phyloP scores from a whole-genome alignment of 2,797 vertebrate genomes.

The Neomorphus geoffroyi region DNA sequence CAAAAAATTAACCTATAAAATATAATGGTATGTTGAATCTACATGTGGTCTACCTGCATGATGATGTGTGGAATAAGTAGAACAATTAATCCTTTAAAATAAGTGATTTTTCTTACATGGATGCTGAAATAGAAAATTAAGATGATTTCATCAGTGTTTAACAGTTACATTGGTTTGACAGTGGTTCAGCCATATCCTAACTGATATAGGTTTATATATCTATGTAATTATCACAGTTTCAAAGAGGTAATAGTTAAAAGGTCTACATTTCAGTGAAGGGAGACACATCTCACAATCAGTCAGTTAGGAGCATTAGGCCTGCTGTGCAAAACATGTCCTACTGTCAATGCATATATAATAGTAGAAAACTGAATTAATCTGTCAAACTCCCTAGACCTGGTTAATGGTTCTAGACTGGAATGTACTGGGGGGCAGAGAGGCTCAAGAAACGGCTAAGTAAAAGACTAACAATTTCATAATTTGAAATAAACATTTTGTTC shows the following conservation, averaged over 20 bases:
- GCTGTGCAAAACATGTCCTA: background rate
- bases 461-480: background rate
- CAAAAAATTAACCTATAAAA: background rate
- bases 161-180: background rate
- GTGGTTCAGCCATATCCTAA: background rate
- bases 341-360: background rate
- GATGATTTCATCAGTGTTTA: background rate
- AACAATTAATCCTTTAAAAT: background rate
- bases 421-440: fast-evolving
- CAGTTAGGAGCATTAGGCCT: background rate
- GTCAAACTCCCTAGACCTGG: background rate
- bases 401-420: background rate
- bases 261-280: background rate
- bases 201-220: background rate
- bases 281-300: background rate
- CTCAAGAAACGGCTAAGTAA: background rate
- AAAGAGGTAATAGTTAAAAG: background rate
- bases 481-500: background rate
- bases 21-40: background rate
- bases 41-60: background rate
- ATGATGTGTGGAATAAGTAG: background rate
- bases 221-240: background rate
- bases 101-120: background rate
- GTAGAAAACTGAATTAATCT: background rate
- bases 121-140: background rate